Base-by-base conservation (phyloP, 2,113 vertebrate genomes). In the Coracopsis vasa region DNA sequence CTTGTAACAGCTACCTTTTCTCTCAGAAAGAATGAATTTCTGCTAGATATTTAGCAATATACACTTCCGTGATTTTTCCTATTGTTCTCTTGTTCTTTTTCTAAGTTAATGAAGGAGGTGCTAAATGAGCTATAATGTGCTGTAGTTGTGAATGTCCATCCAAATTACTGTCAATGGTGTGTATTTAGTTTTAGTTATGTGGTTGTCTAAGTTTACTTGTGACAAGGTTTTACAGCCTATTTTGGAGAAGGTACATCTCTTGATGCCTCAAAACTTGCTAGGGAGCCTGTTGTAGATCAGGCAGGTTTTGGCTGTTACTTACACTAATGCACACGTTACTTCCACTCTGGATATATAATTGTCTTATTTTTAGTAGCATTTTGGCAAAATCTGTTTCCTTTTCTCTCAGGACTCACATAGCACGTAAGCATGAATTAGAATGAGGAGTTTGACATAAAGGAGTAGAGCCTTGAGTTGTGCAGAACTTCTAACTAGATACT, bases 401-500 rank as follows among this genome's bases (percentile, higher is more conserved):
- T 94, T 78, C 70, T 74, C 47, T 88, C 61, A 72, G 84, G 28
- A 28, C 18, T n/a, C 47, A 31, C 47, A 41, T 33, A 86, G 39
- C 24, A 60, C 74, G 66, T 85, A 83, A 85, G 73, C 41, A 48
- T 78, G 80, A 89, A 90, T 90, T 86, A 79, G 51, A 81, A 67
- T 24, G 47, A 95, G 33, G 50, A 80, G 29, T 67, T 62, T 92
- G 67, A 83, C 69, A 78, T 6, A 37, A 60, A 71, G 56, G 12
- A 86, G 50, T 31, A 15, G 13, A 80, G 70, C 21, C 41, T 51
- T 78, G 80, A 75, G 71, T 74, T 80, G 53, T 71, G n/a, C 41
- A 71, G 70, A 86, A 83, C 39, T 88, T 84, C 60, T 90, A 74
- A 90, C 86, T 86, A 88, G 93, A 79, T 86, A 50, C 65, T 51